phyloP scores from a whole-genome alignment of 2,888 invertebrate genomes.

The Notodonta dromedarius region DNA sequence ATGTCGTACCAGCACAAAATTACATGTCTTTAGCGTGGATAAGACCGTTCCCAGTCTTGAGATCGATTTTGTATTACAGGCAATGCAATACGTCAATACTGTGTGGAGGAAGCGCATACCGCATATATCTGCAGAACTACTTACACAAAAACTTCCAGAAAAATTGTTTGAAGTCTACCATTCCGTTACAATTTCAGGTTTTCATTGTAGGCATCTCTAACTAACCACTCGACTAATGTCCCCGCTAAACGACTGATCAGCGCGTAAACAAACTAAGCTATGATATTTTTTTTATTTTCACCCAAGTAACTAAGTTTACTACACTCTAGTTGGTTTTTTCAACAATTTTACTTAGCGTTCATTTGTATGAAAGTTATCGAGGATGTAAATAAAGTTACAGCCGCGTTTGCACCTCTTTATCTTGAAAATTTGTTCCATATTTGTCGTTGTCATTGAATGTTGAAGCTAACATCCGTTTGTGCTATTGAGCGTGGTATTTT shows the following conservation, averaged over 20 bases:
- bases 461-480: constrained; percentile 6
- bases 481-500: constrained; percentile 1
- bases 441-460: constrained; percentile 4
- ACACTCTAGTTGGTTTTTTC: constrained; percentile 1
- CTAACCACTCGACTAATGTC: not conserved
- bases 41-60: too few species aligned
- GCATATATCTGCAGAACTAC: too few species aligned
- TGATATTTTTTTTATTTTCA: constrained; percentile 6
- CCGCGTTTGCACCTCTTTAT: constrained; percentile 7
- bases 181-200: not conserved
- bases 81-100: too few species aligned
- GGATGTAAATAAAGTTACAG: constrained; percentile 7
- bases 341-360: constrained; percentile 3
- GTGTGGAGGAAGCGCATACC: too few species aligned
- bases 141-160: too few species aligned
- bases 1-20: too few species aligned
- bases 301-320: constrained; percentile 3
- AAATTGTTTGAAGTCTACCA: too few species aligned
- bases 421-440: constrained; percentile 1
- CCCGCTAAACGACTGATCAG: constrained; percentile 5
- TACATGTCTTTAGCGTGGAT: too few species aligned
- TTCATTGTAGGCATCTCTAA: not conserved
- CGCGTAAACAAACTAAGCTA: constrained; percentile 1
- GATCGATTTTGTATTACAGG: too few species aligned
- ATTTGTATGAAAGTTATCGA: constrained; percentile 3